These are phyloP conservation scores for Callocephalon fimbriatum DNA, from an alignment of 2,113 vertebrate species.

Conservation along the genomic window DNA sequence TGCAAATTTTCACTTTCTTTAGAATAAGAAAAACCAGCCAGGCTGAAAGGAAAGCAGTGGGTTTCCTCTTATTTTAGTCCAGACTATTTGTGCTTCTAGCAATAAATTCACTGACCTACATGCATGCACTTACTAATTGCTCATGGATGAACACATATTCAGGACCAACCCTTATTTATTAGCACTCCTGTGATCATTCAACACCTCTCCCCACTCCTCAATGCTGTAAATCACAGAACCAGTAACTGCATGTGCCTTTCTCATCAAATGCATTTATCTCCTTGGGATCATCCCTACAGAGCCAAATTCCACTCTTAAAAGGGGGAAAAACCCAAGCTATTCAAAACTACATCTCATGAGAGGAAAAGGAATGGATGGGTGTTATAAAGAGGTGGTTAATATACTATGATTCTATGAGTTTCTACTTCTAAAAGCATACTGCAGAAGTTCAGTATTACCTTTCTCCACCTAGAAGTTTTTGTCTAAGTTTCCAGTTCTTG, in stretches of 20 bases:
- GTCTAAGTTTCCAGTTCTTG: background rate
- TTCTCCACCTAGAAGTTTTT: background rate
- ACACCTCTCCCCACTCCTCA: background rate
- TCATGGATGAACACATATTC: background rate
- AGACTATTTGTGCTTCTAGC: background rate
- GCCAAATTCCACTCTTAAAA: background rate
- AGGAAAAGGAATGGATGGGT: background rate
- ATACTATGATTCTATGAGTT: background rate
- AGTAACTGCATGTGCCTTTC: background rate
- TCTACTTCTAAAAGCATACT: background rate
- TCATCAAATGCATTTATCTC: background rate
- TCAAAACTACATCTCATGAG: background rate
- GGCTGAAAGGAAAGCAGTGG: background rate
- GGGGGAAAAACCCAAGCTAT: accelerated
- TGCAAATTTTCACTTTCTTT: background rate
- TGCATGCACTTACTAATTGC: background rate
- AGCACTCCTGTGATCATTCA: background rate
- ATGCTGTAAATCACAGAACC: background rate
- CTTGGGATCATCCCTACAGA: background rate
- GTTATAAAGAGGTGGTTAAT: background rate
- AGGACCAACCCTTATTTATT: background rate
- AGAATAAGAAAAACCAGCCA: background rate
- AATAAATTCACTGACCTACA: background rate
- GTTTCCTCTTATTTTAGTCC: background rate
- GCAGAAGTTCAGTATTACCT: background rate